These are phyloP conservation scores for Artemia sp. DNA, from an alignment of 2,888 invertebrate species.

Conservation along the genomic window DNA sequence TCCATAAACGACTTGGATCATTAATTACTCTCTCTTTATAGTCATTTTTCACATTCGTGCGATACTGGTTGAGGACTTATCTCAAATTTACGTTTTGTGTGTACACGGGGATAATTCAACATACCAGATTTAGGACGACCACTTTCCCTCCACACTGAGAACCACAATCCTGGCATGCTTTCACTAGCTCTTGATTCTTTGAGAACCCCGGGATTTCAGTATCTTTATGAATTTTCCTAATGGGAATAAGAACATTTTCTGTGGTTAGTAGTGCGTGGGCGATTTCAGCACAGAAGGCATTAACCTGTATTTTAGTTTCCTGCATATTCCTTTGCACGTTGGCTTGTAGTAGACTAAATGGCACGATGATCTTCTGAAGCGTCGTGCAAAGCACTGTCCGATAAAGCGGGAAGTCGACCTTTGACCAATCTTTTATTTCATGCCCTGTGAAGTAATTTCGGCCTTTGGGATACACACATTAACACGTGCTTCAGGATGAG, in stretches of 20 bases:
- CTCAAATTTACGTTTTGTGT: constrained; percentile 4
- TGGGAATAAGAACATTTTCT: constrained; percentile 7
- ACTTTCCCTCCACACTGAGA: too few relatives aligned
- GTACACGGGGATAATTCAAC: constrained; percentile 7
- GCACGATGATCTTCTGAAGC: too few relatives aligned
- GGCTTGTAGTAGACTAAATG: too few relatives aligned
- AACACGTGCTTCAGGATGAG: neutral
- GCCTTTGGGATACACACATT: constrained; percentile 13
- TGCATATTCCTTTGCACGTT: too few relatives aligned
- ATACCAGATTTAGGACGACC: constrained; percentile 2
- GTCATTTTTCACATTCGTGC: neutral
- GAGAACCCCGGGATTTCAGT: too few relatives aligned
- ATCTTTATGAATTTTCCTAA: too few relatives aligned
- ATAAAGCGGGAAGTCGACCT: neutral
- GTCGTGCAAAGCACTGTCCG: too few relatives aligned
- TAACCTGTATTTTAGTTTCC: too few relatives aligned
- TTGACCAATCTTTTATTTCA: neutral
- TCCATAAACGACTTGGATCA: neutral
- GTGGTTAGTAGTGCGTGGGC: neutral
- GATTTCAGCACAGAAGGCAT: neutral
- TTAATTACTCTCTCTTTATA: neutral
- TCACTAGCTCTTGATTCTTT: neutral
- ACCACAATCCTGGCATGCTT: constrained; percentile 2
- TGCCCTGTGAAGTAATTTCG: constrained; percentile 2
- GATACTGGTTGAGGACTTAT: constrained; percentile 8